Evolutionary conservation across 2,888 invertebrate genomes (phyloP), one percentile per base, ranked within the genome.

Genomic region (Melitaea athalia): DNA sequence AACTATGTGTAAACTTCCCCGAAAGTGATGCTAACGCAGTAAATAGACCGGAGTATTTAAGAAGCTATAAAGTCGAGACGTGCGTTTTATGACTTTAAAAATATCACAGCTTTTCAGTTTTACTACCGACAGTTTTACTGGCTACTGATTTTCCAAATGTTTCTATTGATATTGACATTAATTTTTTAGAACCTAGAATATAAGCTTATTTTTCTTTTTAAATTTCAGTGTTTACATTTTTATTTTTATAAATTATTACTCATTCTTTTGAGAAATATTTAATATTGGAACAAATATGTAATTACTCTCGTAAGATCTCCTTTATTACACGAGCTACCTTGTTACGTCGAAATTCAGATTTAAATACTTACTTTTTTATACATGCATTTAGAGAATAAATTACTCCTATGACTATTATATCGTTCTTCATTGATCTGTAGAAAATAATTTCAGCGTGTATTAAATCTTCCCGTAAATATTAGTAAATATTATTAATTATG

Each of bases 41-140:
- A 75, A 78, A 75, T 76, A 71, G 71, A 71, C 67, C 76, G 67
- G 71, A 74, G 76, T 76, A 73, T 78, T 76, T 75, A 74, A 78
- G 80, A 79, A 78, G 75, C 75, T 75, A 77, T 78, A 76, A 77
- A 78, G 72, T 74, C 70, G 77, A 78, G 77, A 80, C 77, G 81
- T 78, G 77, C 74, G 76, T 69, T 78, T 77, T 77, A 78, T 73
- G 53, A 73, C 74, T 73, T 77, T 78, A 79, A 83, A 83, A 80
- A 83, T 84, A 81, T 80, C 78, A 74, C 74, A 68, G 76, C 72
- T 74, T 77, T 73, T 73, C 64, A 68, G 59, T 77, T 78, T 80
- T 77, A 78, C 74, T 74, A 75, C 76, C 76, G 77, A 77, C 76
- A 75, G 72, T 75, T 78, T 78, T 72, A 78, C 72, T 72, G 70